Percentiles rank a stretch among this genome's conserved stretches.
Evolutionary conservation across 2,797 vertebrate genomes (phyloP).

Genomic region (Lateolabrax maculatus): DNA sequence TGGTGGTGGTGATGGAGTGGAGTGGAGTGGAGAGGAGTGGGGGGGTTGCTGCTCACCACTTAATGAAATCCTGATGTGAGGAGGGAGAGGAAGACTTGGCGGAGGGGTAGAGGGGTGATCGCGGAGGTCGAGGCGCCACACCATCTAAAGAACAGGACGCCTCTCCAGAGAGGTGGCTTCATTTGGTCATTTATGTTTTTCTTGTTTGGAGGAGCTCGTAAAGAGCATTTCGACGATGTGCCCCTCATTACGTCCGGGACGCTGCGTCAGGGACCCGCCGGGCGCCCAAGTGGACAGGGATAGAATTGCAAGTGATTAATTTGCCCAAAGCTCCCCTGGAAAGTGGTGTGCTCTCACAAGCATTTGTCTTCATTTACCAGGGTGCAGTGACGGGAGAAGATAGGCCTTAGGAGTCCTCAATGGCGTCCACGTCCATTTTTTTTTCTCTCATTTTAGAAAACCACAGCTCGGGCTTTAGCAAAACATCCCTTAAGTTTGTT

Average conservation of each 20-base stretch:
- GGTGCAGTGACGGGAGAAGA: slow-evolving; percentile 76
- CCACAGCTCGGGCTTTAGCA: slow-evolving; percentile 11
- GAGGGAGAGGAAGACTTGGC: slow-evolving; percentile 64
- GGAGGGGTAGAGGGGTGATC: slow-evolving; percentile 60
- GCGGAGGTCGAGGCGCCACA: slow-evolving; percentile 68
- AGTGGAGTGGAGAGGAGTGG: slow-evolving; percentile 52
- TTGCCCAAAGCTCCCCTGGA: slow-evolving; percentile 76
- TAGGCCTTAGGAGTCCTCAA: slow-evolving; percentile 64
- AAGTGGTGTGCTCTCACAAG: slow-evolving; percentile 62
- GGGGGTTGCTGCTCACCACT: slow-evolving; percentile 52
- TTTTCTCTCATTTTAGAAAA: slow-evolving; percentile 18
- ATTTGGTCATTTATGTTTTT: slow-evolving; percentile 60
- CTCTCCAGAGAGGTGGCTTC: slow-evolving; percentile 75
- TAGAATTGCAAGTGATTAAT: slow-evolving; percentile 87
- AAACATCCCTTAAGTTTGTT: neutral
- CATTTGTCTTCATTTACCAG: slow-evolving; percentile 87
- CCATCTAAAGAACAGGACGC: slow-evolving; percentile 61
- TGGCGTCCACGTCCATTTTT: slow-evolving; percentile 7
- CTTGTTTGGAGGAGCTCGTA: slow-evolving; percentile 57
- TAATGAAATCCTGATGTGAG: slow-evolving; percentile 85
- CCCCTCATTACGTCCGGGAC: slow-evolving; percentile 70
- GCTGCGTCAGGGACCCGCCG: slow-evolving; percentile 54
- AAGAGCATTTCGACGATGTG: slow-evolving; percentile 42
- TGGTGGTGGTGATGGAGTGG: slow-evolving; percentile 50
- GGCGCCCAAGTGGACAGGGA: slow-evolving; percentile 81